These are phyloP conservation scores for Bilobella aurantiaca DNA, from an alignment of 1,140 invertebrate genomes.

Conservation along the genomic window DNA sequence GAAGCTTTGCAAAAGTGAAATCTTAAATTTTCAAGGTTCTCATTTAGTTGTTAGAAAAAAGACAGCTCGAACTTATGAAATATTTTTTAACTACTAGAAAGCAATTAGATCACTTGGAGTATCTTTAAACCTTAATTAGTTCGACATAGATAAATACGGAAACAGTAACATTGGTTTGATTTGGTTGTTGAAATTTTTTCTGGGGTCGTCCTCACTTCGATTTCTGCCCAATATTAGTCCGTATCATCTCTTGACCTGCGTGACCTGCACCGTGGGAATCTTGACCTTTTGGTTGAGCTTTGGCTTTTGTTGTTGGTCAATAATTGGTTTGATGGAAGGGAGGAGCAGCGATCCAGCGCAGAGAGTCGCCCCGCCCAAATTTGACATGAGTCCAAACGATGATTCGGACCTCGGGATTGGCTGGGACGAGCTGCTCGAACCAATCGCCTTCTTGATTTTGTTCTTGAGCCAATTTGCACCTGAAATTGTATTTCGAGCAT, in stretches of 20 bases:
- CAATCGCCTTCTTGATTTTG: conserved; percentile 49
- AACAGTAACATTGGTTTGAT: not conserved
- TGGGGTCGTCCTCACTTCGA: not conserved
- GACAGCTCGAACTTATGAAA: no score
- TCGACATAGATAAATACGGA: not conserved
- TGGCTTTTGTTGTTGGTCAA: conserved; percentile 42
- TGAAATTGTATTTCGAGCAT: conserved; percentile 20
- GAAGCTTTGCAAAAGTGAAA: no score
- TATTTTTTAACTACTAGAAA: no score
- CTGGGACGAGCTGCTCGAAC: conserved; percentile 30
- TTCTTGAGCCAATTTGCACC: conserved; percentile 43
- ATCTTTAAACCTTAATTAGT: not conserved
- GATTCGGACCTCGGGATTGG: not conserved
- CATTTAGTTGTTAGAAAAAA: no score
- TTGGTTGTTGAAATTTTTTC: not conserved
- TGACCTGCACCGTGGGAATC: conserved; percentile 49
- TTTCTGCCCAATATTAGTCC: not conserved
- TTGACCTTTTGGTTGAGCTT: conserved; percentile 47
- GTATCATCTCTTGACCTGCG: conserved; percentile 29
- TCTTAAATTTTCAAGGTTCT: no score
- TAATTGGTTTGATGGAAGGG: conserved; percentile 40
- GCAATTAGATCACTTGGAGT: no score
- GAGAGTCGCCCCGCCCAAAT: conserved; percentile 49
- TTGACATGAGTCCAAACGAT: conserved; percentile 42
- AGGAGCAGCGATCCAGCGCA: conserved; percentile 52